A percentile compares a stretch with the other conserved stretches of the same genome.
These are phyloP conservation scores for Onychomys torridus DNA, from an alignment of 2,797 vertebrate species.

Conservation along the genomic window DNA sequence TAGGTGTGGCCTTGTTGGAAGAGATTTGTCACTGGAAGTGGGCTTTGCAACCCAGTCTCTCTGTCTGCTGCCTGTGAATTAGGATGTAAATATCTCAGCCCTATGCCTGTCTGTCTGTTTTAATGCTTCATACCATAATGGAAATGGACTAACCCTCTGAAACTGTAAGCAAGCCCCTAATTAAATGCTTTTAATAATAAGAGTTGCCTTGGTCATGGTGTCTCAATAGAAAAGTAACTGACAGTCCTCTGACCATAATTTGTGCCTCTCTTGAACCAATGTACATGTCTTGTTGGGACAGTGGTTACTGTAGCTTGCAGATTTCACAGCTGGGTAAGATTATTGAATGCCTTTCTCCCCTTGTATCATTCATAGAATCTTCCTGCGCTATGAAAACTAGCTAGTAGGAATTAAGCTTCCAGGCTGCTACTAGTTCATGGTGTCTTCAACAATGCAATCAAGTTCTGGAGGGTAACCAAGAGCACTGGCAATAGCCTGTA, in stretches of 20 bases:
- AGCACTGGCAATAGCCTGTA: background rate
- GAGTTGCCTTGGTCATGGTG: background rate
- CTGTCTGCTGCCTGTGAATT: background rate
- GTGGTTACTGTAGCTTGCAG: background rate
- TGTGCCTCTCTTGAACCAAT: background rate
- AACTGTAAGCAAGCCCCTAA: background rate
- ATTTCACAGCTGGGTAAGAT: too few species aligned
- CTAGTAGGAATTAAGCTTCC: background rate
- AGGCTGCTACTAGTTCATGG: background rate
- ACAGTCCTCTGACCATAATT: background rate
- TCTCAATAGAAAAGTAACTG: background rate
- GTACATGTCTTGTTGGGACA: background rate
- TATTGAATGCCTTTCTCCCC: background rate
- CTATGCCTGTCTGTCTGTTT: background rate
- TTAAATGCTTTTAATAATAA: background rate
- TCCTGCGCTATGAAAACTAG: background rate
- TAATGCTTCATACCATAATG: background rate
- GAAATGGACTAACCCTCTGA: background rate
- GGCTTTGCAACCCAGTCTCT: background rate
- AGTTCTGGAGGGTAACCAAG: background rate
- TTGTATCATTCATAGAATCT: background rate
- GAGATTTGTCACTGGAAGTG: background rate
- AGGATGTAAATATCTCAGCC: background rate
- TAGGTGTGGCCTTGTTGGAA: background rate
- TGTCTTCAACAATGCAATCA: background rate